Conservation (phyloP, 2,113 vertebrate species). For the Carollia perspicillata region DNA sequence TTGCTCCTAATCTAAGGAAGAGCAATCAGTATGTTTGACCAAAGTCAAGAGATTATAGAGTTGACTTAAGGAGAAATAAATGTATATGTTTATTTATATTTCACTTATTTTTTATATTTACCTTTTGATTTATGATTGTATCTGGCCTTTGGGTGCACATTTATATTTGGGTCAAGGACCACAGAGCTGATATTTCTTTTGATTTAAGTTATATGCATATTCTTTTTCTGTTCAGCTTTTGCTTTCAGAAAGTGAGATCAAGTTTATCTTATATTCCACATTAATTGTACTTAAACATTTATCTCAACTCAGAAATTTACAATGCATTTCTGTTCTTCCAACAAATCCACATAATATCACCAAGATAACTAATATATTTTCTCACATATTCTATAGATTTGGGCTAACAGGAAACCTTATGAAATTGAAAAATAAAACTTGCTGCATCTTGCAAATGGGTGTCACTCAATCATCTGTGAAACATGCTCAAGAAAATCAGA, state of each 20-base stretch:
- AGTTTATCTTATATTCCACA: background rate
- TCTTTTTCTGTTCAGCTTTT: background rate
- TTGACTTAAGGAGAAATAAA: background rate
- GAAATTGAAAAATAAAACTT: background rate
- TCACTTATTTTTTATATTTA: background rate
- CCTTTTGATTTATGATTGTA: background rate
- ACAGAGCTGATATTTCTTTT: background rate
- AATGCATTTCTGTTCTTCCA: background rate
- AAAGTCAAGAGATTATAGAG: background rate
- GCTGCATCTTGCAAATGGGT: background rate
- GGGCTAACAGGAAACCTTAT: background rate
- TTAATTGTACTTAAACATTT: slow-evolving; percentile 6
- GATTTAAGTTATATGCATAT: background rate
- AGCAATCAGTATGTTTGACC: background rate
- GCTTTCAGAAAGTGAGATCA: background rate
- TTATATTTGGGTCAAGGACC: background rate
- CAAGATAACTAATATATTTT: background rate
- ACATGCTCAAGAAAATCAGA: background rate
- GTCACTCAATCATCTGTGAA: background rate
- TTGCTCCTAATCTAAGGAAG: background rate
- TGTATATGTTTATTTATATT: background rate
- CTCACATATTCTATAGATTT: background rate
- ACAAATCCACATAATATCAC: background rate
- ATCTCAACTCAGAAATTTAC: background rate
- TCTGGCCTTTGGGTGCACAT: background rate